phyloP scores from a whole-genome alignment of 2,888 invertebrate genomes.

The Amiota mariae region DNA sequence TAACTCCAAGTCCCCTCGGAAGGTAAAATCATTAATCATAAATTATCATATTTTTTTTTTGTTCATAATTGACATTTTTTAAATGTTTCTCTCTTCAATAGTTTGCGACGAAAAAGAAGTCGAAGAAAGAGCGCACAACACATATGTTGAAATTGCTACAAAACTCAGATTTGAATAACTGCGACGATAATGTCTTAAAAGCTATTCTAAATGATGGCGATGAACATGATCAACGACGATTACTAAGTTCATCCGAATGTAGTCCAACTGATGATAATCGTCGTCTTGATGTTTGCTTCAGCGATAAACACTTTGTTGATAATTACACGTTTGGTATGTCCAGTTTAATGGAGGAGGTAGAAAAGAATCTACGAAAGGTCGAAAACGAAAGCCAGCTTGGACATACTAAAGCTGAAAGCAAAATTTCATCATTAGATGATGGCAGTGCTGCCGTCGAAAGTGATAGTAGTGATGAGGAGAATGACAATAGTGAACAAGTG shows the following conservation, averaged over 20 bases:
- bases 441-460: slow-evolving; percentile 28
- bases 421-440: slow-evolving; percentile 26
- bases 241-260: slow-evolving; percentile 24
- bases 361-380: slow-evolving; percentile 50
- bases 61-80: neutral
- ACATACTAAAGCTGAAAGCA: slow-evolving; percentile 21
- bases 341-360: slow-evolving; percentile 52
- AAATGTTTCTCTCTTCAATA: neutral
- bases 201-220: slow-evolving; percentile 70
- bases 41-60: no score
- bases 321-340: slow-evolving; percentile 40
- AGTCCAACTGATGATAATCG: slow-evolving; percentile 13
- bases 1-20: neutral
- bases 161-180: slow-evolving; percentile 71
- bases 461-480: slow-evolving; percentile 22
- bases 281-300: slow-evolving; percentile 39
- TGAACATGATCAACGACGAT: slow-evolving; percentile 41
- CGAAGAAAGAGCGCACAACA: slow-evolving; percentile 50
- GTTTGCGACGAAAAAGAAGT: slow-evolving; percentile 47
- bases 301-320: no score
- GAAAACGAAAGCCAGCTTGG: slow-evolving; percentile 51
- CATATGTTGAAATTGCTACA: slow-evolving; percentile 70
- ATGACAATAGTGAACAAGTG: neutral
- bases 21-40: neutral
- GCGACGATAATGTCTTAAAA: slow-evolving; percentile 70